These are phyloP conservation scores for Protaetia brevitarsis DNA, from an alignment of 1,140 invertebrate genomes.

Conservation along the genomic window DNA sequence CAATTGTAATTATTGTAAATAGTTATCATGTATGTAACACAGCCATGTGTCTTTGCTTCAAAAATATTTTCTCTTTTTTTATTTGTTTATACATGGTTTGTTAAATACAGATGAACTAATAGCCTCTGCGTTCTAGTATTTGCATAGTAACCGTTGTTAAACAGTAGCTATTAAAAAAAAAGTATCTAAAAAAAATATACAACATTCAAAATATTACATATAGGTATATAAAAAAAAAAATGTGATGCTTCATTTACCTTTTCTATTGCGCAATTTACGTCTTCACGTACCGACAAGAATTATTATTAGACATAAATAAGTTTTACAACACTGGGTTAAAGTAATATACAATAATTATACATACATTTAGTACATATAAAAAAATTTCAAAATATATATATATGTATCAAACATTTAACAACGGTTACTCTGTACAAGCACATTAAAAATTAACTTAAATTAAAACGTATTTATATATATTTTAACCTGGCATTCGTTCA, in stretches of 20 bases:
- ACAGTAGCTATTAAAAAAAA: constrained; percentile 16
- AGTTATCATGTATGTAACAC: constrained; percentile 39
- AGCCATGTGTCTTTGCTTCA: constrained; percentile 33
- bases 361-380: neutral
- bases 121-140: constrained; percentile 32
- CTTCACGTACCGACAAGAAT: constrained; percentile 1
- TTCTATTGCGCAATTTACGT: constrained; percentile 24
- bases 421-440: constrained; percentile 35
- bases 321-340: constrained; percentile 41
- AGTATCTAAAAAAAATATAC: constrained; percentile 33
- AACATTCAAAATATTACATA: constrained; percentile 22
- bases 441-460: constrained; percentile 39
- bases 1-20: constrained; percentile 32
- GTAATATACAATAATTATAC: constrained; percentile 21
- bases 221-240: constrained; percentile 32
- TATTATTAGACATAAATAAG: constrained; percentile 30
- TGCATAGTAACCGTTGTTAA: constrained; percentile 38
- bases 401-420: constrained; percentile 30
- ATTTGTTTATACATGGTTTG: constrained; percentile 32
- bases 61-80: constrained; percentile 20
- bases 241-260: constrained; percentile 33
- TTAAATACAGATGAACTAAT: constrained; percentile 40
- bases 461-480: constrained; percentile 35
- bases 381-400: constrained; percentile 25
- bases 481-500: constrained; percentile 36